Base-by-base conservation (phyloP, 2,113 vertebrate genomes). In the Scartelaos histophorus region DNA sequence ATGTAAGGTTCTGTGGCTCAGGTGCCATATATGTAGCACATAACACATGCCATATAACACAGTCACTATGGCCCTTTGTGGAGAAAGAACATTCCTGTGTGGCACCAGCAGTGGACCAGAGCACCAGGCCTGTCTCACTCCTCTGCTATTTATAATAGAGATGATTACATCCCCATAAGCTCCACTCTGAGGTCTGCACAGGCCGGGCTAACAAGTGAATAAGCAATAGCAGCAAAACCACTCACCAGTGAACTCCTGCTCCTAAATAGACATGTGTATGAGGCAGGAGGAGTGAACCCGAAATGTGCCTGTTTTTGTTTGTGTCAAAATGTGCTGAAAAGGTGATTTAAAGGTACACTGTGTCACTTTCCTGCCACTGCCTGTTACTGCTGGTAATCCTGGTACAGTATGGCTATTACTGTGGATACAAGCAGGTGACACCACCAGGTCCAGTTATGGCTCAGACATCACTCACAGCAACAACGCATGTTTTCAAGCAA, bases 131-230 rank as follows among this genome's bases (percentile, higher is more conserved):
- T 75, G 75, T 19, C 46, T 80, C 29, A 69, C 66, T 76, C 80
- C 67, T 73, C 70, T 67, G 80, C 83, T 88, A 85, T 88, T 89
- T 88, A 70, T 66, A 81, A 85, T 54, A 25, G 74, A 70, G 79
- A 78, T 82, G 25, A 82, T 89, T 85, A 82, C 76, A 47, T 76
- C 49, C 67, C 66, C 29, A 71, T 57, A 79, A 82, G 68, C 79
- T 75, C 35, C n/a, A 13, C 22, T 60, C 67, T 70, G 71, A 79
- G 81, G 82, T 87, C 86, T 83, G 69, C 77, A 69, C 61, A 54
- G 67, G 73, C 69, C 35, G 49, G 45, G 49, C 13, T 54, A 68
- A 62, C 25, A 46, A 56, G 57, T 67, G 76, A 76, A 79, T 25
- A 67, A 78, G 71, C 68, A 56, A 65, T 60, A 15, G 11, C 53